Evolutionary conservation across 2,113 vertebrate genomes (phyloP).

Genomic region (Mungos mungo): DNA sequence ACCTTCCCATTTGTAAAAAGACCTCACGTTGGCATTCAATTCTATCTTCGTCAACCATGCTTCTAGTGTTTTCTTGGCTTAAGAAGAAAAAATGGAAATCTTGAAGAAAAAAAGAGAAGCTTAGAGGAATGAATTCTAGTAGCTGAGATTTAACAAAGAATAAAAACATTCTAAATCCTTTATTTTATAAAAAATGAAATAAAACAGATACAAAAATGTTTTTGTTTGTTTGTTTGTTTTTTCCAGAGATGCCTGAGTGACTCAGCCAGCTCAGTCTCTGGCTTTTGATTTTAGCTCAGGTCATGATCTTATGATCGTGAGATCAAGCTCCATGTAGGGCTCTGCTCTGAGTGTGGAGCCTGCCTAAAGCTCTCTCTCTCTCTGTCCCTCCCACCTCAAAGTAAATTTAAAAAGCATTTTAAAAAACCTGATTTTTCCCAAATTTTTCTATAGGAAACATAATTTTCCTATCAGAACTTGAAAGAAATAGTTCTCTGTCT

Average conservation of each 20-base stretch:
- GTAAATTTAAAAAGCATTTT: too few species aligned
- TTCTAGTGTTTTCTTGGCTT: not conserved
- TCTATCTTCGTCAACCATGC: not conserved
- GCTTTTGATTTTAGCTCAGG: too few species aligned
- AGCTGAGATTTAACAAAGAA: not conserved
- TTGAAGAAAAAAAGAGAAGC: rapidly evolving
- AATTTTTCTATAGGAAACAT: not conserved
- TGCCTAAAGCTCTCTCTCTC: too few species aligned
- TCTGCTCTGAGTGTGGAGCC: too few species aligned
- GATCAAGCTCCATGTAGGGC: too few species aligned
- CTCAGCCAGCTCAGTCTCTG: too few species aligned
- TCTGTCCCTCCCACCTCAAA: too few species aligned
- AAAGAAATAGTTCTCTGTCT: not conserved
- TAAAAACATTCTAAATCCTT: not conserved
- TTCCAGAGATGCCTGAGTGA: too few species aligned
- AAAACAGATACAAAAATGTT: not conserved
- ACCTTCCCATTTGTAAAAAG: not conserved
- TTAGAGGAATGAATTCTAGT: not conserved
- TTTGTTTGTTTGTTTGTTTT: too few species aligned
- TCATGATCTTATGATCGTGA: too few species aligned
- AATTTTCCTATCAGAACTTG: not conserved
- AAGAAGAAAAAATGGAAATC: not conserved
- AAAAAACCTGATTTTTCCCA: not conserved
- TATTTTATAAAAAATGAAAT: not conserved
- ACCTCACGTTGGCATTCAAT: not conserved